Evolutionary conservation across 1,140 invertebrate genomes (phyloP).

Genomic region (Sesamia nonagrioides): DNA sequence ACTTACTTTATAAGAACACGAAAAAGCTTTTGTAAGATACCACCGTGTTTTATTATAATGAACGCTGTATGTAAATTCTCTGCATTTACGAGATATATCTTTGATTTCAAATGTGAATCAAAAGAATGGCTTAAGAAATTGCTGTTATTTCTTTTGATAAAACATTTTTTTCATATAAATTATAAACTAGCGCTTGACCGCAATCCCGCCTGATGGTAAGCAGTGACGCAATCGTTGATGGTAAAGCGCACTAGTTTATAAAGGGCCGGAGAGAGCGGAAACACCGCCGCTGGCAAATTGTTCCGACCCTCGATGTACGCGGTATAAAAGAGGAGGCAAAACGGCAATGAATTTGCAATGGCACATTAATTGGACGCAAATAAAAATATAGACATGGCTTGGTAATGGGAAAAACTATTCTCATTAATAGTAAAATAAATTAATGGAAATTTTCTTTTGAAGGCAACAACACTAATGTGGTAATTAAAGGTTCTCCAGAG

Average conservation of each 20-base stretch:
- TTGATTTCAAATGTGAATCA: background rate
- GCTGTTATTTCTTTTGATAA: background rate
- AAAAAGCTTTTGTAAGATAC: background rate
- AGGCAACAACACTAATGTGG: background rate
- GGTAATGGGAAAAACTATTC: background rate
- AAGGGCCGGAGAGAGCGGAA: too few species aligned
- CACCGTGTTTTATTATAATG: background rate
- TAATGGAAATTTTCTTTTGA: background rate
- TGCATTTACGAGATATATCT: background rate
- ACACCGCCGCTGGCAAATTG: too few species aligned
- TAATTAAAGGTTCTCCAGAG: background rate
- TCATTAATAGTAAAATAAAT: background rate
- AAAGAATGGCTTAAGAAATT: background rate
- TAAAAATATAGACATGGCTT: background rate
- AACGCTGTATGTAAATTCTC: background rate
- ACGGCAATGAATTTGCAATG: too few species aligned
- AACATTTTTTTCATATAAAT: too few species aligned
- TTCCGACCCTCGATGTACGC: too few species aligned
- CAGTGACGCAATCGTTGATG: too few species aligned
- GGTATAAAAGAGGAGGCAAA: too few species aligned
- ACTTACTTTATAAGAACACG: background rate
- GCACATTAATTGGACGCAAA: background rate
- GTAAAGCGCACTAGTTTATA: too few species aligned
- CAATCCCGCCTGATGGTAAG: too few species aligned
- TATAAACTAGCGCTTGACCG: too few species aligned